Evolutionary conservation across 2,113 vertebrate species (phyloP).

Genomic region (Notarius lentiginosus): DNA sequence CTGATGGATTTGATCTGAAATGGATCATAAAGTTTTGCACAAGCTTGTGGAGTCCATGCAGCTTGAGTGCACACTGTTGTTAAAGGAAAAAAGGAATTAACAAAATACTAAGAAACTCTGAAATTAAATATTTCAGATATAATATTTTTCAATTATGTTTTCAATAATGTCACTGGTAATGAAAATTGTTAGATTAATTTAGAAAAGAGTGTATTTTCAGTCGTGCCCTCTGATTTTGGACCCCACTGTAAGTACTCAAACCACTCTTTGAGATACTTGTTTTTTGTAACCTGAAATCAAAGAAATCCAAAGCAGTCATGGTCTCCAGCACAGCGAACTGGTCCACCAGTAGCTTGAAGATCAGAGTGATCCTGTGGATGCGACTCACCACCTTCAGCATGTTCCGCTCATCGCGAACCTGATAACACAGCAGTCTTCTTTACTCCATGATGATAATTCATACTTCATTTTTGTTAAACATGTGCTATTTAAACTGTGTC

Average conservation of each 20-base stretch:
- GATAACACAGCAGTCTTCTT: slow-evolving; percentile 1
- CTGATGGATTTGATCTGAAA: not conserved
- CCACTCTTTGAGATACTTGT: not conserved
- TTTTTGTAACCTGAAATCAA: slow-evolving; percentile 86
- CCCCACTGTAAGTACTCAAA: not conserved
- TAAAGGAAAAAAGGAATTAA: not conserved
- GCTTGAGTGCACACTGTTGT: not conserved
- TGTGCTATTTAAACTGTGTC: not conserved
- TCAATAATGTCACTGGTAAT: not conserved
- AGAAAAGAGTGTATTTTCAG: not conserved
- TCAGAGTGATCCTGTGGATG: slow-evolving; percentile 87
- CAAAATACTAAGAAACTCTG: not conserved
- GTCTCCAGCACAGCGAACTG: slow-evolving; percentile 93
- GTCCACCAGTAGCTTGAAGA: slow-evolving; percentile 87
- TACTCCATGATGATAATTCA: not conserved
- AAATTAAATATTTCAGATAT: not conserved
- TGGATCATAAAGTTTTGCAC: not conserved
- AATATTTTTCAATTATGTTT: not conserved
- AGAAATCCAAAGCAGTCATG: slow-evolving; percentile 96
- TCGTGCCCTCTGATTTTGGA: not conserved
- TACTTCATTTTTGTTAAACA: not conserved
- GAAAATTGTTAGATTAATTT: not conserved
- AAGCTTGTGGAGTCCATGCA: not conserved
- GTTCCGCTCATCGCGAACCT: slow-evolving; percentile 94
- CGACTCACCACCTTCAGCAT: slow-evolving; percentile 94